Base-by-base conservation (phyloP, 2,888 invertebrate species). In the Achlya flavicornis region DNA sequence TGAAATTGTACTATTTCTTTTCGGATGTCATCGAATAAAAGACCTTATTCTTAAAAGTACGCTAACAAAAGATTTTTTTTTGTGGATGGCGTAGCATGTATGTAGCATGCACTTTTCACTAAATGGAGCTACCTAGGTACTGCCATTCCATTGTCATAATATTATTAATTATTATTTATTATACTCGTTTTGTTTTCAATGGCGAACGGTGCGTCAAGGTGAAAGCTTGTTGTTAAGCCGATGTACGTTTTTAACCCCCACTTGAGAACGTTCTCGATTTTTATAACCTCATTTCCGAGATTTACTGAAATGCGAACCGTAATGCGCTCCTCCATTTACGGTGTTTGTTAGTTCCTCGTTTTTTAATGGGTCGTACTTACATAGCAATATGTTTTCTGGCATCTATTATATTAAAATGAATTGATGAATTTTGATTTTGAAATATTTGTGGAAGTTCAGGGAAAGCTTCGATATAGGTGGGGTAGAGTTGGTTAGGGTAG, bases 81-180 rank as follows among this genome's bases (percentile, higher is more conserved):
- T 53, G 8, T 53, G 10, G 16, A 10, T 53, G 10, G 2, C 19
- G 19, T 19, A 19, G 53, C 48, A 19, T 19, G 19, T 19, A 10
- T 19, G 41, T 41, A n/a, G n/a, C 41, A 12, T 6, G 5, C 38
- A 38, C 38, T 41, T 53, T 4, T 19, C 53, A 19, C 19, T 53
- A 10, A 8, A 19, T 19, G 19, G 53, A n/a, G 7, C 7, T 7
- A 48, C n/a, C 46, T 46, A 26, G 1, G 3, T 16, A 6, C 46
- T 14, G 53, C n/a, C 46, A n/a, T 46, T 46, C 16, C n/a, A 53
- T 53, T 53, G 8, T 19, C 53, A 10, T 53, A 53, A 19, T 53
- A 19, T 41, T 41, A 53, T 53, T 53, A 53, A 53, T 53, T 53
- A 53, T 53, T 19, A 53, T 53, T 53, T 53, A 53, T 53, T 53